Percentiles rank a stretch among this genome's conserved stretches.
phyloP scores from a whole-genome alignment of 2,113 vertebrate species.

The Myrmophylax atrothorax region DNA sequence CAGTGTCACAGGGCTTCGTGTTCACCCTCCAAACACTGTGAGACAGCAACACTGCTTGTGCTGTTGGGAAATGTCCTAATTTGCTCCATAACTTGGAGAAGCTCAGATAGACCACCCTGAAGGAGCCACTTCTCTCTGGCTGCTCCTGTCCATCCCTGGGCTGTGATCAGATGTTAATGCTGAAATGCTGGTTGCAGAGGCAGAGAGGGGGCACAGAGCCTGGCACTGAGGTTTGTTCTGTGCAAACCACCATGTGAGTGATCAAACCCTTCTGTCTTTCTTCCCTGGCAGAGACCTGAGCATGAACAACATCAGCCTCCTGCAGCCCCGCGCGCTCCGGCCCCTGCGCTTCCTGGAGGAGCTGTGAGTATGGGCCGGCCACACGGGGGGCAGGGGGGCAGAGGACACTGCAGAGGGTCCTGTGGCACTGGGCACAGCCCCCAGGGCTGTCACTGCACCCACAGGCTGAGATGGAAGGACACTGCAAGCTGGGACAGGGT shows the following conservation, averaged over 20 bases:
- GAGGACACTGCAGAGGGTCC: neutral
- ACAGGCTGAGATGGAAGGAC: neutral
- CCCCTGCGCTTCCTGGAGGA: conserved; percentile 91
- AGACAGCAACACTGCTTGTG: neutral
- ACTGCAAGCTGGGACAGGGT: rapidly evolving
- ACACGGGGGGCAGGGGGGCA: rapidly evolving
- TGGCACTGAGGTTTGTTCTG: neutral
- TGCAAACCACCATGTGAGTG: neutral
- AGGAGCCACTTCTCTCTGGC: neutral
- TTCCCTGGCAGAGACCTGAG: conserved; percentile 86
- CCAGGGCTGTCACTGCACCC: neutral
- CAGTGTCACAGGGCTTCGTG: neutral
- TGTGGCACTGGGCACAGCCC: neutral
- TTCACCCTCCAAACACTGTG: neutral
- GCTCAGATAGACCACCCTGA: neutral
- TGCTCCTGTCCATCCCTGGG: neutral
- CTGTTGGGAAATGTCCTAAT: neutral
- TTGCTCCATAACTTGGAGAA: neutral
- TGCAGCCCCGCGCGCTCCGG: conserved; percentile 82
- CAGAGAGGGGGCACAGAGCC: neutral
- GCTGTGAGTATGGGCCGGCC: conserved; percentile 83
- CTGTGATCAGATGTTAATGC: neutral
- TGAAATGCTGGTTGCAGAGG: neutral
- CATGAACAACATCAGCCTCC: conserved; percentile 94
- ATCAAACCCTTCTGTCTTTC: neutral